Base-by-base conservation (phyloP, 2,113 vertebrate genomes). In the Carollia perspicillata region DNA sequence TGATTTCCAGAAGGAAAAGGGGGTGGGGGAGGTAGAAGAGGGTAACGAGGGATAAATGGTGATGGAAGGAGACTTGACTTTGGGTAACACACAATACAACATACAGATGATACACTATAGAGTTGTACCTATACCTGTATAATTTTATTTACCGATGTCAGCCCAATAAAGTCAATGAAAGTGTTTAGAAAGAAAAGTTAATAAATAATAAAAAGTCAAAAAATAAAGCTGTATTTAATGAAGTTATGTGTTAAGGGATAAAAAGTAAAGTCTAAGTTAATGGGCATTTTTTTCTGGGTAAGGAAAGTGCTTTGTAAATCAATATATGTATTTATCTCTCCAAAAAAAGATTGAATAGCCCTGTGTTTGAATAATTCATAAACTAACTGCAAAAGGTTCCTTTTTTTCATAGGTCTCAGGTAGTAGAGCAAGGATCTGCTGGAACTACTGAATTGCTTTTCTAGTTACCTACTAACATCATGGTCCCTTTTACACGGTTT, bases 331-430 rank as follows among this genome's bases (percentile, higher is more conserved):
- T 63, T 35, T 4, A 18, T 80, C 14, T 78, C 3, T 72, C 14
- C 44, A 12, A 51, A 35, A 20, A n/a, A 77, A 77, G 28, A 49
- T 23, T 37, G 37, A 89, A 75, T 66, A 75, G 55, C 49, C n/a
- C n/a, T 79, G 89, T 35, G 5, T 78, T 91, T 95, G 65, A 87
- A 65, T 77, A 71, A 88, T 91, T 94, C 5, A 58, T 55, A 74
- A 96, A 94, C 30, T 9, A 95, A 85, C 74, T 72, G 6, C 17
- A 55, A 85, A 37, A 72, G 8, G 6, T 55, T 63, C 33, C 35
- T 81, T 84, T 90, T 8, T 60, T 84, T 58, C 3, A 18, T 35
- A 49, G 71, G 18, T 71, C 28, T 72, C 26, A 78, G 23, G 1
- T 20, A 91, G 18, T 42, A 69, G 0, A 47, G 18, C 33, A 69